Evolutionary conservation across 2,888 invertebrate genomes (phyloP).

Genomic region (Eristalis intricaria): DNA sequence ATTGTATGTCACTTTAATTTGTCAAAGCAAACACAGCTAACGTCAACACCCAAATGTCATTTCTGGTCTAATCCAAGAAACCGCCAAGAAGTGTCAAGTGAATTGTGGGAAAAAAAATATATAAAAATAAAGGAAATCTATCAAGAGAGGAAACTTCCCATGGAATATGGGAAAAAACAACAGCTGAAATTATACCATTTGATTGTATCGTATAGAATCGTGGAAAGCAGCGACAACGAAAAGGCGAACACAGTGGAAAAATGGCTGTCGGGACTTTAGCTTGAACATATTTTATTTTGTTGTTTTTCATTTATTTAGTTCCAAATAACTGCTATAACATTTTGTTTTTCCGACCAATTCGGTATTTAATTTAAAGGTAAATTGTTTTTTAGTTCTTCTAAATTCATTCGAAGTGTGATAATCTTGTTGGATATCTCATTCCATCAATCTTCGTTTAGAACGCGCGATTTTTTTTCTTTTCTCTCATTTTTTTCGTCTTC

Average conservation of each 20-base stretch:
- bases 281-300: constrained; percentile 57
- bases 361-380: constrained; percentile 62
- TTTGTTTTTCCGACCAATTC: constrained; percentile 21
- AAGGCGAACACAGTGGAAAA: constrained; percentile 63
- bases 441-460: constrained; percentile 34
- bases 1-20: neutral
- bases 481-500: constrained; percentile 9
- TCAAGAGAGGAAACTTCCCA: neutral
- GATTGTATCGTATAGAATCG: constrained; percentile 49
- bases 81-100: constrained; percentile 37
- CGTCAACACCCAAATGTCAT: neutral
- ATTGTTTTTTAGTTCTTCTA: constrained; percentile 8
- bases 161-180: constrained; percentile 51
- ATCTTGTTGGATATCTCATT: constrained; percentile 9
- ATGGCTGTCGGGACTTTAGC: constrained; percentile 65
- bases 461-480: constrained; percentile 53
- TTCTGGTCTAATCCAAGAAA: constrained; percentile 19
- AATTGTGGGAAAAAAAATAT: neutral
- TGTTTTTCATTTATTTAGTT: constrained; percentile 53
- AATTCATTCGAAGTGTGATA: neutral
- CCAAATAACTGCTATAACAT: constrained; percentile 27
- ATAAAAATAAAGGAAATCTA: constrained; percentile 3
- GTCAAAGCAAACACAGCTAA: neutral
- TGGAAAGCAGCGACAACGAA: constrained; percentile 61
- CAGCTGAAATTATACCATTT: constrained; percentile 68